phyloP scores from a whole-genome alignment of 64 coral and sea anemone species.

The Hydrozoanthus tunicans region DNA sequence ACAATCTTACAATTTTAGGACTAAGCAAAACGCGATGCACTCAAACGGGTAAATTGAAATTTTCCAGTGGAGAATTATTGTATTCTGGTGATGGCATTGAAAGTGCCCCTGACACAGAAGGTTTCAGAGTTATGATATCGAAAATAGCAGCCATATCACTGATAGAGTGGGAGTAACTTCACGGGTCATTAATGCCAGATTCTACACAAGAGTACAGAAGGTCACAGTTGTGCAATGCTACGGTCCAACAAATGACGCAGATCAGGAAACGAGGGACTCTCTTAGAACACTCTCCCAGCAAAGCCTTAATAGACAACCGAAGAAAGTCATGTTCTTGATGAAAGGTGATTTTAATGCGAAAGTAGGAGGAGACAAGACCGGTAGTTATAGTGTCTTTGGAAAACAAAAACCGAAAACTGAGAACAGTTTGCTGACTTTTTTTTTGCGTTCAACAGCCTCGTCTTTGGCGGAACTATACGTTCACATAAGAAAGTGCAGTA shows the following conservation, averaged over 20 bases:
- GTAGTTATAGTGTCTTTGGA: not conserved
- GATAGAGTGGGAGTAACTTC: constrained; percentile 38
- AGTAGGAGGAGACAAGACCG: constrained; percentile 7
- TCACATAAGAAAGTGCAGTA: constrained; percentile 14
- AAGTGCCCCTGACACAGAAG: constrained; percentile 17
- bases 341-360: constrained; percentile 12
- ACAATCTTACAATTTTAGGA: not conserved
- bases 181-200: constrained; percentile 12
- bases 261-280: constrained; percentile 30
- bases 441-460: constrained; percentile 22
- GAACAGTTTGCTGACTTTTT: constrained; percentile 7
- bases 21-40: not conserved
- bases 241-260: constrained; percentile 17
- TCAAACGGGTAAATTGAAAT: constrained; percentile 28
- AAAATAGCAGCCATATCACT: constrained; percentile 24
- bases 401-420: constrained; percentile 5
- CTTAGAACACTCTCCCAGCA: not conserved
- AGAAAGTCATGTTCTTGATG: not conserved
- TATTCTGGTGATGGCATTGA: constrained; percentile 1
- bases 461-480: constrained; percentile 16
- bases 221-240: constrained; percentile 32
- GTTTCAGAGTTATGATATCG: constrained; percentile 7
- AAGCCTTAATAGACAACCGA: not conserved
- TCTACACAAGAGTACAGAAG: not conserved
- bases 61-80: constrained; percentile 21